Conservation (phyloP, 2,888 invertebrate genomes). For the Athrips mouffetella region DNA sequence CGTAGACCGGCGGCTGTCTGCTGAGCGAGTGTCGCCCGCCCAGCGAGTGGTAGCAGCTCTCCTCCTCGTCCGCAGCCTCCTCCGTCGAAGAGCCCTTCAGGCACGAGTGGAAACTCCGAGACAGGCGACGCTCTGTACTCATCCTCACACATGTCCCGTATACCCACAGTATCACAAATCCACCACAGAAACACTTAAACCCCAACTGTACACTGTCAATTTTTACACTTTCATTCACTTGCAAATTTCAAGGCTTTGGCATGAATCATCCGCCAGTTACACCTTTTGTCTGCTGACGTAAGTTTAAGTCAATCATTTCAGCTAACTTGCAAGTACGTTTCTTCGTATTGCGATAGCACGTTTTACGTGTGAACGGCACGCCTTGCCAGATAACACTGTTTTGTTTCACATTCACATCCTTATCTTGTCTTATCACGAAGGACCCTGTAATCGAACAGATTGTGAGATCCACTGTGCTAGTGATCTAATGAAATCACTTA, state of each 20-base stretch:
- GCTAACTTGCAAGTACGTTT: constrained; percentile 11
- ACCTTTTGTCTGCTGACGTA: constrained; percentile 17
- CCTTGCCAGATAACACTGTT: constrained; percentile 44
- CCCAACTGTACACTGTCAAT: background rate
- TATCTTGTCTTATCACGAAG: constrained; percentile 51
- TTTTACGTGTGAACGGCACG: constrained; percentile 31
- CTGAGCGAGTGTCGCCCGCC: constrained; percentile 66
- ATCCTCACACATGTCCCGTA: constrained; percentile 67
- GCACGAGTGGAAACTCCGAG: constrained; percentile 83
- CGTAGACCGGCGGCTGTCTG: constrained; percentile 64
- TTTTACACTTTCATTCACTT: constrained; percentile 17
- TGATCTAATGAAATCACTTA: constrained; percentile 35
- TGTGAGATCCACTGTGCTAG: constrained; percentile 38
- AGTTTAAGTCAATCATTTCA: background rate
- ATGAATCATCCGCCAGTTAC: constrained; percentile 12
- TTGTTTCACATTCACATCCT: constrained; percentile 40
- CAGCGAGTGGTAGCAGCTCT: constrained; percentile 69
- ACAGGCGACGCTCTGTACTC: constrained; percentile 79
- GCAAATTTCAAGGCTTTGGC: constrained; percentile 4
- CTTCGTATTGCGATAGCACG: constrained; percentile 26
- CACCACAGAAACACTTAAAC: background rate
- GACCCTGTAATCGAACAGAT: constrained; percentile 48
- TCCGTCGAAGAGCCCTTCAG: constrained; percentile 79
- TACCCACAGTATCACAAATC: constrained; percentile 34
- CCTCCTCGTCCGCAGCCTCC: constrained; percentile 71